Evolutionary conservation across 2,797 vertebrate genomes (phyloP).

Genomic region (Parauchenoglanis punctatus): DNA sequence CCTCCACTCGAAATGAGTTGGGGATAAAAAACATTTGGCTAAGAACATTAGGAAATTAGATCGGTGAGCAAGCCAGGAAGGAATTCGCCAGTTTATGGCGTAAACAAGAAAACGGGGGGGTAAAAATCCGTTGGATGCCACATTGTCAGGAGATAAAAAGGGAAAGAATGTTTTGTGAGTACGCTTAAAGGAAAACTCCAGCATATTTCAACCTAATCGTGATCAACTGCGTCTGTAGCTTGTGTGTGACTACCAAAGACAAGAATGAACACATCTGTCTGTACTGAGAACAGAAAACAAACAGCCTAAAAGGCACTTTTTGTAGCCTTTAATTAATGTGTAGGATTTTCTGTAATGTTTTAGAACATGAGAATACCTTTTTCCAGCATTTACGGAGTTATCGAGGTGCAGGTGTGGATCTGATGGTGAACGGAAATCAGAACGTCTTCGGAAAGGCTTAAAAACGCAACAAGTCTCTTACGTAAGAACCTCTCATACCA

Average conservation of each 20-base stretch:
- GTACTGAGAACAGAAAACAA: neutral
- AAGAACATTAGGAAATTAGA: neutral
- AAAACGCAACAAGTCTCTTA: neutral
- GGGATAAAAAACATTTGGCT: slow-evolving; percentile 8
- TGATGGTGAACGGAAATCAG: no score
- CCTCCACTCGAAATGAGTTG: slow-evolving; percentile 35
- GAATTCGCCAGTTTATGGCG: neutral
- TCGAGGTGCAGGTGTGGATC: neutral
- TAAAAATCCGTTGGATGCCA: neutral
- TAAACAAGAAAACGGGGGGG: neutral
- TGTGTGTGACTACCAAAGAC: neutral
- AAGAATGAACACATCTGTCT: neutral
- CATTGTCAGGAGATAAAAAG: neutral
- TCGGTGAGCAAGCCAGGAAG: neutral
- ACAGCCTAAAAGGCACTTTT: neutral
- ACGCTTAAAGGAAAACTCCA: neutral
- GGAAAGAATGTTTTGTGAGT: neutral
- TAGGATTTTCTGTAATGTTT: no score
- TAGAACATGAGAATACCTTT: neutral
- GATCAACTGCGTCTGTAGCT: neutral
- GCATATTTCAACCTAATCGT: neutral
- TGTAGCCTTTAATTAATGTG: neutral
- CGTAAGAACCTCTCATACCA: neutral
- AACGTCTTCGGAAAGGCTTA: no score
- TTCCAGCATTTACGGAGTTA: neutral